A percentile compares a stretch with the other conserved stretches of the same genome.
Conservation (phyloP, 1,140 invertebrate species). For the Neodiprion fabricii region DNA sequence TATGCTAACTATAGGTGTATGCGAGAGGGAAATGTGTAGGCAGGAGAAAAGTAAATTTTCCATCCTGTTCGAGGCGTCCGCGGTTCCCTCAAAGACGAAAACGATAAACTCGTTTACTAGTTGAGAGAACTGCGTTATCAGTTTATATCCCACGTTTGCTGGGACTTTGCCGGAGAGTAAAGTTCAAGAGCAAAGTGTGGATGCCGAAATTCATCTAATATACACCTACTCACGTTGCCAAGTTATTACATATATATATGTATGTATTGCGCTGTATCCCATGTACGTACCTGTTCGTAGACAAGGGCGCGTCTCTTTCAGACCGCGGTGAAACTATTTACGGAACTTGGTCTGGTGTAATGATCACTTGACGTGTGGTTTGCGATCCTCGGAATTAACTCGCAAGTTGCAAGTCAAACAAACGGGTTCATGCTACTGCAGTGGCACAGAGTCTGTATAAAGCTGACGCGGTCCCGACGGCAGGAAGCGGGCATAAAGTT, state of each 20-base stretch:
- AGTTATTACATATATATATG: no score
- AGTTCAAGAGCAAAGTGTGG: background rate
- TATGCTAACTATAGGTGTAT: no score
- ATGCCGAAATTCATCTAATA: no score
- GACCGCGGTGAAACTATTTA: background rate
- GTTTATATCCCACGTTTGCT: background rate
- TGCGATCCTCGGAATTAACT: background rate
- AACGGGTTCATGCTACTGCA: background rate
- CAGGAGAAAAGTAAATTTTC: background rate
- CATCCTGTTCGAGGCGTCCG: background rate
- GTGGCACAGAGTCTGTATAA: background rate
- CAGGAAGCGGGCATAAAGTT: background rate
- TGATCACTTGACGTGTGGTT: background rate
- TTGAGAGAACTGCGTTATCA: background rate
- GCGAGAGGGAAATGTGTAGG: background rate
- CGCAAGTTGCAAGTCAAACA: background rate
- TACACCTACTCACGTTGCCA: no score
- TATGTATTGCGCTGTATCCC: no score
- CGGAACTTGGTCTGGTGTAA: background rate
- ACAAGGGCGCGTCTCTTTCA: background rate
- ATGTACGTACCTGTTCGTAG: background rate
- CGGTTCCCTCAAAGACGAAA: constrained; percentile 2
- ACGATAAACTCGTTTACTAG: background rate
- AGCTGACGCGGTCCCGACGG: background rate
- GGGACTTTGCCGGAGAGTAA: background rate